Conservation (phyloP, 2,888 invertebrate genomes). For the Eristalis tenax region DNA sequence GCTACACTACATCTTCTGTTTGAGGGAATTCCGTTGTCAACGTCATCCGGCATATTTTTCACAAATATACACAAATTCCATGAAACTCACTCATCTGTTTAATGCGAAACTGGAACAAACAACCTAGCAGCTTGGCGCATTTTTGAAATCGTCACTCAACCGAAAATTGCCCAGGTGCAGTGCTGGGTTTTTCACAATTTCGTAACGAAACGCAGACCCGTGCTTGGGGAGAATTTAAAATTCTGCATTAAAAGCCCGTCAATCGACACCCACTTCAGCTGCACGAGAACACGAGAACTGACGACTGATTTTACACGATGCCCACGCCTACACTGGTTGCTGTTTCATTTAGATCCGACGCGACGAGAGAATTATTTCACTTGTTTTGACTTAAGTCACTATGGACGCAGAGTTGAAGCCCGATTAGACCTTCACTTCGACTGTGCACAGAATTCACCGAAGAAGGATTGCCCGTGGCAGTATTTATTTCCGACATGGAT, state of each 20-base stretch:
- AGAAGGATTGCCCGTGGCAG: not conserved
- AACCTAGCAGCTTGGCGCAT: not conserved
- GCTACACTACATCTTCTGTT: too few species aligned
- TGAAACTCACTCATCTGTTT: not conserved
- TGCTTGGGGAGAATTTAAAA: not conserved
- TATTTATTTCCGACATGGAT: not conserved
- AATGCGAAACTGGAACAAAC: not conserved
- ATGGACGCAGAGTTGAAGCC: not conserved
- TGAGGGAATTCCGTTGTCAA: too few species aligned
- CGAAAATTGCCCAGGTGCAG: not conserved
- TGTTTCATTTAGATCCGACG: too few species aligned
- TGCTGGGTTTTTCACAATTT: too few species aligned
- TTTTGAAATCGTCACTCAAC: not conserved
- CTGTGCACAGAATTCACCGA: not conserved
- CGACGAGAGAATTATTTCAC: not conserved
- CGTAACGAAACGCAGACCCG: too few species aligned
- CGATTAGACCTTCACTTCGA: not conserved
- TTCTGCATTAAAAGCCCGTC: not conserved
- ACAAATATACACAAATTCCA: too few species aligned
- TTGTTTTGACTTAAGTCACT: not conserved
- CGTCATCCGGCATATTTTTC: too few species aligned
- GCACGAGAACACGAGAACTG: not conserved
- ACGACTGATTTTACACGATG: not conserved
- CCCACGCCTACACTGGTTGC: too few species aligned
- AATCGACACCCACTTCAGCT: not conserved